Evolutionary conservation across 2,113 vertebrate species (phyloP).

Genomic region (Pterocles gutturalis): DNA sequence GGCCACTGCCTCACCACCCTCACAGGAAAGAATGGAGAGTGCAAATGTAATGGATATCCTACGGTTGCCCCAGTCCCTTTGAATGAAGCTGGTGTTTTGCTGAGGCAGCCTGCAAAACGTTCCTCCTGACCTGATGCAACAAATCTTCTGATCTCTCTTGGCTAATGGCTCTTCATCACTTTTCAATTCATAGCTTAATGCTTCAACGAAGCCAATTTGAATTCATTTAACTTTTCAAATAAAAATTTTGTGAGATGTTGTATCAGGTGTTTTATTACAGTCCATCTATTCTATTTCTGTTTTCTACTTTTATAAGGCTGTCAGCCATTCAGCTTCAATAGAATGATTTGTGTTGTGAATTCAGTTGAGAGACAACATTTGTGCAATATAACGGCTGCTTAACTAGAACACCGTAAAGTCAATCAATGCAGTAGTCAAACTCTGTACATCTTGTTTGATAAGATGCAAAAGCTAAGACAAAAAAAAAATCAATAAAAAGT

Average conservation of each 20-base stretch:
- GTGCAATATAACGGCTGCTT: slow-evolving; percentile 8
- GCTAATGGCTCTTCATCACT: slow-evolving; percentile 59
- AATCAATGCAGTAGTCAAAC: not conserved
- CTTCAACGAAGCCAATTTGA: slow-evolving; percentile 60
- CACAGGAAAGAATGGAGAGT: not conserved
- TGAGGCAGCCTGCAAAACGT: not conserved
- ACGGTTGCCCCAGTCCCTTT: not conserved
- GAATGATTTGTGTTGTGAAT: slow-evolving; percentile 55
- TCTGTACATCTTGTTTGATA: not conserved
- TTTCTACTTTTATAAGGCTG: slow-evolving; percentile 37
- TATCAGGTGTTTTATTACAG: slow-evolving; percentile 63
- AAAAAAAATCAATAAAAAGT: not conserved
- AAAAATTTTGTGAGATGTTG: slow-evolving; percentile 56
- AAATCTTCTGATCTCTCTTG: slow-evolving; percentile 14
- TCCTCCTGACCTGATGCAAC: not conserved
- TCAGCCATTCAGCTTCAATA: slow-evolving; percentile 26
- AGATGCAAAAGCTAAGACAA: not conserved
- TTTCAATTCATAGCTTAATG: slow-evolving; percentile 63
- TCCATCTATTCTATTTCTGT: slow-evolving; percentile 45
- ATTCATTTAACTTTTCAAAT: slow-evolving; percentile 63
- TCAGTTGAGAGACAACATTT: slow-evolving; percentile 44
- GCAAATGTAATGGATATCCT: not conserved
- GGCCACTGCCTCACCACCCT: too few relatives aligned
- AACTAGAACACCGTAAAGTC: slow-evolving; percentile 8
- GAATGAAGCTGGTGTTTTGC: not conserved